Evolutionary conservation across 1,140 invertebrate species (phyloP), one percentile per base, ranked within the genome.

Genomic region (Lithobius niger): DNA sequence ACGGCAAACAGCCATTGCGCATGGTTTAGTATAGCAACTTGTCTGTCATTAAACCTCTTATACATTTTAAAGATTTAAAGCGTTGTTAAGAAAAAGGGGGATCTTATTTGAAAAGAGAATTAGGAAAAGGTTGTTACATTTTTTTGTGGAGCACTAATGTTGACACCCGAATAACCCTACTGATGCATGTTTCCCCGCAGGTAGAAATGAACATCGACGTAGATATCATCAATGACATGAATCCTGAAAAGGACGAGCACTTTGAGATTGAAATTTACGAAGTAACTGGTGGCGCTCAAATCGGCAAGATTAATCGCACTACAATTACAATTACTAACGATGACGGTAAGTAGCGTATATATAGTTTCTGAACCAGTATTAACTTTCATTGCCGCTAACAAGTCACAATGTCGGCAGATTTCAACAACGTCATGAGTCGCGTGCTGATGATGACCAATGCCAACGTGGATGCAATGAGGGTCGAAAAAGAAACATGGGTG

Each of bases 271-370:
- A 74, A 60, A 60, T 82, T 1, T 72, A 69, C 57, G 72, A 75
- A n/a, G 66, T 75, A 0, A 69, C 69, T 28, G 73, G 71, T 22
- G 79, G 79, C 16, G 77, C 77, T 4, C 73, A 69, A 57, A 60
- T 82, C 4, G 80, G 79, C 21, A 71, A 74, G 54, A 67, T 77
- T 24, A 76, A 72, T 47, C 71, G 74, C 60, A 75, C 75, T 21
- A 77, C 79, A n/a, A 70, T 82, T n/a, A 82, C 80, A 0, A 80
- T 82, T 55, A 77, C 78, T 3, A 81, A 79, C 62, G 80, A 82
- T 64, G 80, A 82, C 65, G 78, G 79, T 80, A 65, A 65, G 43
- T 19, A n/a, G n/a, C n/a, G n/a, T n/a, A n/a, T n/a, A n/a, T n/a
- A n/a, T n/a, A n/a, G n/a, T n/a, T n/a, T n/a, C n/a, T n/a, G n/a